A percentile compares a stretch with the other conserved stretches of the same genome.
These are phyloP conservation scores for Dryobotodes eremita DNA, from an alignment of 2,888 invertebrate species.

Conservation along the genomic window DNA sequence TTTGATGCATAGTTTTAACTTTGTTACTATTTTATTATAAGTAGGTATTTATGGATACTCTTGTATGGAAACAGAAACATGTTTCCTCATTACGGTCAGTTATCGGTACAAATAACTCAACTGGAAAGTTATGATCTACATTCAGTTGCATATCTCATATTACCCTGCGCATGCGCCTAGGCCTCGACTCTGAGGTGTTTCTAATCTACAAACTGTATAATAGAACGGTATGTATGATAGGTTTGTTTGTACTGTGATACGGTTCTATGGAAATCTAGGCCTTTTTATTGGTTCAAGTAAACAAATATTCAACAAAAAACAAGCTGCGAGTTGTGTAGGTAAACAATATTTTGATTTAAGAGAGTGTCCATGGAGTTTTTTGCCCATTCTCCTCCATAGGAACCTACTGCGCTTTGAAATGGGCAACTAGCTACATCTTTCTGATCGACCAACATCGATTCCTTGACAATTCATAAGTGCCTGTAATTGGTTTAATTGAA, in stretches of 20 bases:
- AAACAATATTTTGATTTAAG: no score
- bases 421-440: no score
- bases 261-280: not conserved
- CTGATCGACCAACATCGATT: no score
- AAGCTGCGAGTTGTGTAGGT: not conserved
- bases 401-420: no score
- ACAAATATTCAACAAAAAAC: not conserved
- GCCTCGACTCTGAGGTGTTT: constrained; percentile 46
- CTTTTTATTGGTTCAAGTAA: not conserved
- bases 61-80: constrained; percentile 35
- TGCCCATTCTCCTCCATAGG: no score
- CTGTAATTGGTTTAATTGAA: no score
- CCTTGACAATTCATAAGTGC: no score
- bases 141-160: constrained; percentile 44
- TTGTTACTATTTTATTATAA: no score
- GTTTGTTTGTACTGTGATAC: constrained; percentile 48
- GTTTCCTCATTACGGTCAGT: constrained; percentile 50
- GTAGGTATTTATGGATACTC: not conserved
- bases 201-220: constrained; percentile 25
- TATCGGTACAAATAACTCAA: constrained; percentile 42
- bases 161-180: constrained; percentile 22
- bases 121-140: constrained; percentile 62
- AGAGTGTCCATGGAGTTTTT: no score
- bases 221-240: not conserved
- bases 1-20: no score